Evolutionary conservation across 2,113 vertebrate species (phyloP).

Genomic region (Labrus mixtus): DNA sequence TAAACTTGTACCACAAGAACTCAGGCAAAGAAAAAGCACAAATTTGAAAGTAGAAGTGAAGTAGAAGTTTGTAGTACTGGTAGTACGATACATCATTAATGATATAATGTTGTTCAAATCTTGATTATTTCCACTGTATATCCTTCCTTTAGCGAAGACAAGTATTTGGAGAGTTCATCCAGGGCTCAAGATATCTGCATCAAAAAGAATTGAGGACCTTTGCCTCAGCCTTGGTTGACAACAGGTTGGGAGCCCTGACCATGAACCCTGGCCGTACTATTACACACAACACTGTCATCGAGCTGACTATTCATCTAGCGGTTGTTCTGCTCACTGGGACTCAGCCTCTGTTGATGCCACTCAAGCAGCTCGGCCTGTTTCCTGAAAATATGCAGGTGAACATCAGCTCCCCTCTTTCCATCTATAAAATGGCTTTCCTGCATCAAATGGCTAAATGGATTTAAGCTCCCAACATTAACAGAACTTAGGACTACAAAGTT

Average conservation of each 20-base stretch:
- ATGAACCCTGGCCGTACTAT: neutral
- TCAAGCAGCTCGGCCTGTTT: constrained; percentile 82
- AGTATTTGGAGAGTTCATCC: constrained; percentile 72
- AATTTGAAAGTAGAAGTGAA: too few species aligned
- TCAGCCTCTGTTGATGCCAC: constrained; percentile 76
- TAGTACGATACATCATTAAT: too few species aligned
- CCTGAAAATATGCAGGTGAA: constrained; percentile 86
- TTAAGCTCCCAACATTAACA: too few species aligned
- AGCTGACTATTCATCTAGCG: constrained; percentile 83
- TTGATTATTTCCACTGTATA: neutral
- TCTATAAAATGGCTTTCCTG: neutral
- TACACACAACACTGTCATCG: constrained; percentile 48
- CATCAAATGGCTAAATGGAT: neutral
- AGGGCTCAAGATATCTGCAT: constrained; percentile 68
- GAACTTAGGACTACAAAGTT: too few species aligned
- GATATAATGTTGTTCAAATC: neutral
- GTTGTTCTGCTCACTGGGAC: constrained; percentile 77
- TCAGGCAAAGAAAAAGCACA: too few species aligned
- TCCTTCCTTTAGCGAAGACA: constrained; percentile 50
- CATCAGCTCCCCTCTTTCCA: neutral
- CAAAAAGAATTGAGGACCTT: constrained; percentile 61
- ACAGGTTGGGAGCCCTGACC: constrained; percentile 66
- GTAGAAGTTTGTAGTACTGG: too few species aligned
- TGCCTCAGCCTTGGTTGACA: constrained; percentile 81
- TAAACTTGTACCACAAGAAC: too few species aligned